Conservation (phyloP, 2,797 vertebrate genomes). For the Paedocypris micromegethes region DNA sequence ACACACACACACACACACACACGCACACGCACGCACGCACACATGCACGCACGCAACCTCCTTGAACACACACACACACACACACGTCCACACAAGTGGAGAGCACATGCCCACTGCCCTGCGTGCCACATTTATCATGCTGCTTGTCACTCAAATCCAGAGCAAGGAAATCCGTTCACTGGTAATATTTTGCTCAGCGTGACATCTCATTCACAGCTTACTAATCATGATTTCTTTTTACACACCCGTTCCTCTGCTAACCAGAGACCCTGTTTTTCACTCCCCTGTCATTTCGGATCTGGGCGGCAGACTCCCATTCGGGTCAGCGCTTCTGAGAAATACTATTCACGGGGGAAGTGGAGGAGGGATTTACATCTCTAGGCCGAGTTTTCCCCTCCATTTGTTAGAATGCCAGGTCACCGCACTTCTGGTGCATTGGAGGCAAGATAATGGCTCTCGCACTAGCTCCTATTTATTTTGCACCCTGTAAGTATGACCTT, state of each 20-base stretch:
- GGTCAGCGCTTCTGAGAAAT: slow-evolving; percentile 80
- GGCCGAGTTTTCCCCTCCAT: slow-evolving; percentile 89
- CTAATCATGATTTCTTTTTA: slow-evolving; percentile 90
- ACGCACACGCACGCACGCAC: slow-evolving; percentile 2
- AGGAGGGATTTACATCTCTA: slow-evolving; percentile 84
- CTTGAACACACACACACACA: neutral
- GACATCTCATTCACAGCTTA: slow-evolving; percentile 82
- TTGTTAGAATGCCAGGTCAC: slow-evolving; percentile 91
- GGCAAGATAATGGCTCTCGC: slow-evolving; percentile 81
- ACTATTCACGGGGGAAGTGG: slow-evolving; percentile 77
- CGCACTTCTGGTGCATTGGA: slow-evolving; percentile 74
- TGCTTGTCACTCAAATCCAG: slow-evolving; percentile 72
- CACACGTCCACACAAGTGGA: slow-evolving; percentile 31
- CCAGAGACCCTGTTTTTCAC: slow-evolving; percentile 65
- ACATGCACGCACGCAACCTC: too few species aligned
- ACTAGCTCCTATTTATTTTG: slow-evolving; percentile 81
- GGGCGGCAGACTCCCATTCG: slow-evolving; percentile 77
- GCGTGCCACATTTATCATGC: slow-evolving; percentile 52
- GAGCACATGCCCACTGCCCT: slow-evolving; percentile 18
- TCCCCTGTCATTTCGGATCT: slow-evolving; percentile 81
- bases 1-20: too few species aligned
- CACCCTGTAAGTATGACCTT: slow-evolving; percentile 87
- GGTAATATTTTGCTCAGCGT: slow-evolving; percentile 83
- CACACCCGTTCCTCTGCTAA: slow-evolving; percentile 76
- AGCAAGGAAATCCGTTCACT: slow-evolving; percentile 73